Evolutionary conservation across 2,797 vertebrate genomes (phyloP).

Genomic region (Galago senegalensis): DNA sequence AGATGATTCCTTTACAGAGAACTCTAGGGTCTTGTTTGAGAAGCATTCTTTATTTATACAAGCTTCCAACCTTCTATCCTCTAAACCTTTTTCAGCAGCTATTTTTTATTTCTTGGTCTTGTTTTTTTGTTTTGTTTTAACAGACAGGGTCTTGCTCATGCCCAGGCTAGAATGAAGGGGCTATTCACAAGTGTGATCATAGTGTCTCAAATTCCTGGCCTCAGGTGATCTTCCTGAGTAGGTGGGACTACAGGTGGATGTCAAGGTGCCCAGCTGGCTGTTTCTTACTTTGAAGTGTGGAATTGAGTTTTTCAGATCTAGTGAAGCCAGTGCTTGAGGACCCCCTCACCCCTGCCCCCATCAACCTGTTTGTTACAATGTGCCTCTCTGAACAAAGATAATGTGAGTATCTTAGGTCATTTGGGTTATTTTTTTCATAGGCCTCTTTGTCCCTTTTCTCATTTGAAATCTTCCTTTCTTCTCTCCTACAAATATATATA

Average conservation of each 20-base stretch:
- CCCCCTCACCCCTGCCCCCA: no score
- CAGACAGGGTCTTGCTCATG: background rate
- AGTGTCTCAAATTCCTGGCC: background rate
- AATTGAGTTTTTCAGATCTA: conserved; percentile 6
- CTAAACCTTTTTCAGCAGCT: background rate
- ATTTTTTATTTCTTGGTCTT: background rate
- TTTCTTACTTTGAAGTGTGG: background rate
- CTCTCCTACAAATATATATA: background rate
- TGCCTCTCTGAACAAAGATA: conserved; percentile 13
- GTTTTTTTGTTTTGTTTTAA: background rate
- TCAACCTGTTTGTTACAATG: background rate
- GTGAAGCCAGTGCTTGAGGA: background rate
- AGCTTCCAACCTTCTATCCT: background rate
- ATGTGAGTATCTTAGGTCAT: background rate
- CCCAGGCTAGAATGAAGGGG: background rate
- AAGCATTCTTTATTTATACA: background rate
- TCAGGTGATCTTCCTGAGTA: background rate
- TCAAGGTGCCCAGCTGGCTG: background rate
- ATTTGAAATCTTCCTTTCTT: conserved; percentile 12
- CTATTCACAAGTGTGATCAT: background rate
- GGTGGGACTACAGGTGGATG: background rate
- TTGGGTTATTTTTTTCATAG: background rate
- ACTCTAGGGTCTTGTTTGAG: background rate
- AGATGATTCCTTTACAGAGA: background rate
- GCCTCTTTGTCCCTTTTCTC: background rate